Evolutionary conservation across 2,888 invertebrate genomes (phyloP).

Genomic region (Campopleginae sp.): DNA sequence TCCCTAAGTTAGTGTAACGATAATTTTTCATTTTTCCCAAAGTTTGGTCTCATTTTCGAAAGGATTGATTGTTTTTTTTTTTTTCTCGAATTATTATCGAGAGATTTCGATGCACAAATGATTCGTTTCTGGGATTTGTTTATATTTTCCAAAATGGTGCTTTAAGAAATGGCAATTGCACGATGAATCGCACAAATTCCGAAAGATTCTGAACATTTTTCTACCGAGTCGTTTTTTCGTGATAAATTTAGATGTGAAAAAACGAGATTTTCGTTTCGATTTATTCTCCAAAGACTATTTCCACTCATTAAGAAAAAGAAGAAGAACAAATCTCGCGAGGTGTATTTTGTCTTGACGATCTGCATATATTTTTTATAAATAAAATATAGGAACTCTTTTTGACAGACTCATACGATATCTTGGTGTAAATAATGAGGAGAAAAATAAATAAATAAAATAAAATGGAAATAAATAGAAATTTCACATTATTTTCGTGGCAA

Average conservation of each 20-base stretch:
- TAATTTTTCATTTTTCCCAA: neutral
- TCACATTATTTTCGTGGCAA: neutral
- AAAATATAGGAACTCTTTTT: constrained; percentile 27
- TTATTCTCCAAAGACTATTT: constrained; percentile 10
- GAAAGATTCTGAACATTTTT: constrained; percentile 7
- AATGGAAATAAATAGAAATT: neutral
- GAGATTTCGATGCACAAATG: neutral
- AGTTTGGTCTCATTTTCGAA: neutral
- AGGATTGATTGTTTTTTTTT: neutral
- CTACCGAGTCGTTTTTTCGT: constrained; percentile 30
- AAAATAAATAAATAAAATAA: neutral
- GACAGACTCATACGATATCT: constrained; percentile 23
- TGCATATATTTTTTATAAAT: constrained; percentile 65
- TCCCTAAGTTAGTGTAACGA: constrained; percentile 31
- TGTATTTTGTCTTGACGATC: constrained; percentile 27
- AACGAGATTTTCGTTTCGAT: neutral
- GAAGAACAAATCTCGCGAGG: constrained; percentile 8
- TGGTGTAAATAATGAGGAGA: constrained; percentile 39
- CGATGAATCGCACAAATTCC: neutral
- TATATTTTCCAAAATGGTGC: neutral
- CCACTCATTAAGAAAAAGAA: constrained; percentile 15
- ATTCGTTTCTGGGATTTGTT: neutral
- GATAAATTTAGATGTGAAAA: constrained; percentile 42
- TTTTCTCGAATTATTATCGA: neutral
- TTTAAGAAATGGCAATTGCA: neutral